Conservation (phyloP, 2,113 vertebrate species). For the Anas platyrhynchos region DNA sequence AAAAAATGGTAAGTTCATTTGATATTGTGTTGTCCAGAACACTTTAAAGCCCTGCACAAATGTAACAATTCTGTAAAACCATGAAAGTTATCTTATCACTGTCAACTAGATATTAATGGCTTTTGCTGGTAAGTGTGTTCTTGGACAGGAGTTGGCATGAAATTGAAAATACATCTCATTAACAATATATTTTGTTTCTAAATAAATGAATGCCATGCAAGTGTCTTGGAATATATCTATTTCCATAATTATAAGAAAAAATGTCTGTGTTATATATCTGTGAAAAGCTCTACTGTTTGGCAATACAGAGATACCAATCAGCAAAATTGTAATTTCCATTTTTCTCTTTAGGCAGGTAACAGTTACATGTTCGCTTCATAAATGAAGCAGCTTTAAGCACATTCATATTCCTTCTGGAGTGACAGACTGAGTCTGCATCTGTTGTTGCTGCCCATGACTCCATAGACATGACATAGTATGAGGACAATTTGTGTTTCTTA, state of each 20-base stretch:
- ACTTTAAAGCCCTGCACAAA: not conserved
- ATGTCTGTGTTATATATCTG: not conserved
- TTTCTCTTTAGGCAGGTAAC: conserved; percentile 78
- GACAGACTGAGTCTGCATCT: conserved; percentile 82
- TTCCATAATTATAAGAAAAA: not conserved
- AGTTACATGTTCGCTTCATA: conserved; percentile 84
- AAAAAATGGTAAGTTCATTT: not conserved
- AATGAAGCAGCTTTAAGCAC: conserved; percentile 84
- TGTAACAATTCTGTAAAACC: not conserved
- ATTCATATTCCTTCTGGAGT: conserved; percentile 83
- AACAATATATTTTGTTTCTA: not conserved
- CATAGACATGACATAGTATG: conserved; percentile 71
- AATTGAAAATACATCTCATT: not conserved
- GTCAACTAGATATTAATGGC: not conserved
- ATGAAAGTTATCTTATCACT: not conserved
- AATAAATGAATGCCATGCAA: not conserved
- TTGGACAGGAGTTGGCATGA: not conserved
- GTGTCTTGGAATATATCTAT: not conserved
- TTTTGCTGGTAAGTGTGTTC: not conserved
- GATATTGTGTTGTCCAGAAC: not conserved
- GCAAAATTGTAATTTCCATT: conserved; percentile 3
- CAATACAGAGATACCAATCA: not conserved
- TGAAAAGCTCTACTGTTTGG: not conserved
- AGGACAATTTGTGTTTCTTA: conserved; percentile 73
- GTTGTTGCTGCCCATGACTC: conserved; percentile 79